A percentile compares a stretch with the other conserved stretches of the same genome.
These are phyloP conservation scores for Aleiodes leptofemur DNA, from an alignment of 2,888 invertebrate genomes.

Conservation along the genomic window DNA sequence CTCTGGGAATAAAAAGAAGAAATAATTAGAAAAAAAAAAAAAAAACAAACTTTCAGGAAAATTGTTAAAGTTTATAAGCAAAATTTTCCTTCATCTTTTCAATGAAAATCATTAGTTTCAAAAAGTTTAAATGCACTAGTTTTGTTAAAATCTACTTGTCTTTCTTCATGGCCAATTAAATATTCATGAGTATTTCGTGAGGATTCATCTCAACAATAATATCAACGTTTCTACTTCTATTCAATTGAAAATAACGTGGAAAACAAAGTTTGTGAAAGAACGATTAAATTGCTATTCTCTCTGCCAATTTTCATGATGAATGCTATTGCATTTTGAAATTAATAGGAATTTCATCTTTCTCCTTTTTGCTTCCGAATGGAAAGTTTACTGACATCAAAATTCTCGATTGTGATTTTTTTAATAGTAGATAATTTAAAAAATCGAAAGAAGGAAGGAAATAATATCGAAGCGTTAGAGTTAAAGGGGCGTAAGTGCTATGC, in stretches of 20 bases:
- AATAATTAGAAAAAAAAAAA: not conserved
- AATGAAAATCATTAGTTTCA: not conserved
- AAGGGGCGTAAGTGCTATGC: too few relatives aligned
- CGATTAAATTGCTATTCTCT: slow-evolving; percentile 5
- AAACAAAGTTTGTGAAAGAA: slow-evolving; percentile 20
- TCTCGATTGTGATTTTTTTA: too few relatives aligned
- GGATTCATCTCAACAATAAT: slow-evolving; percentile 43
- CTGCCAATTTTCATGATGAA: slow-evolving; percentile 15
- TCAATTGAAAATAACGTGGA: slow-evolving; percentile 12
- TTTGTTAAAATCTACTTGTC: slow-evolving; percentile 17
- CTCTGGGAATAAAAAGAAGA: not conserved
- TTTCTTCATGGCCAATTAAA: slow-evolving; percentile 41
- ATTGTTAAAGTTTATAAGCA: not conserved
- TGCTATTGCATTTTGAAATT: slow-evolving; percentile 5
- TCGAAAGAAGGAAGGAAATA: too few relatives aligned
- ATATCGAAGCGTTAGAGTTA: too few relatives aligned
- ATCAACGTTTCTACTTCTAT: slow-evolving; percentile 36
- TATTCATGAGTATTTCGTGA: slow-evolving; percentile 50
- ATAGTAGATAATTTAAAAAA: too few relatives aligned
- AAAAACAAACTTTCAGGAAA: not conserved
- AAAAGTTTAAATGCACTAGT: slow-evolving; percentile 43
- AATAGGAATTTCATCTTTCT: not conserved
- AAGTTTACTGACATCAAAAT: too few relatives aligned
- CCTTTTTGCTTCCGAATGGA: not conserved
- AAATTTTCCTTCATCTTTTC: not conserved